Evolutionary conservation across 2,113 vertebrate genomes (phyloP).

Genomic region (Sinocyclocheilus anshuiensis): DNA sequence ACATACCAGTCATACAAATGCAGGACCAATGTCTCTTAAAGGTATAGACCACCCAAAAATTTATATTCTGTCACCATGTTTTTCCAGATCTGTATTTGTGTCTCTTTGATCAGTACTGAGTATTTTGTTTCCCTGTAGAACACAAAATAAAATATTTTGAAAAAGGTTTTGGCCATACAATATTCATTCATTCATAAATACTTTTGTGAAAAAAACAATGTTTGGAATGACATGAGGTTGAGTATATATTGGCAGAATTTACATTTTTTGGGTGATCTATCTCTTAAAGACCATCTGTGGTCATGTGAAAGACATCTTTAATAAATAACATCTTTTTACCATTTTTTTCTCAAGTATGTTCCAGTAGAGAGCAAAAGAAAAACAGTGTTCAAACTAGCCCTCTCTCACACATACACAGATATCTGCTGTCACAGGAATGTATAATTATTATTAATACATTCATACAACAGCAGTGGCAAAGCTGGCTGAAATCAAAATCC

Average conservation of each 20-base stretch:
- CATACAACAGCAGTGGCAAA: slow-evolving; percentile 60
- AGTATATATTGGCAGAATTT: too few species aligned
- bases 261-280: background rate
- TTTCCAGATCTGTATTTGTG: background rate
- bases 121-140: background rate
- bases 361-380: background rate
- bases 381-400: background rate
- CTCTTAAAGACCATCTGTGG: background rate
- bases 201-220: background rate
- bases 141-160: background rate
- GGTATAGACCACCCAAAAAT: background rate
- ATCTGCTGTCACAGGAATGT: slow-evolving; percentile 58
- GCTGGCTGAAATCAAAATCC: slow-evolving; percentile 7
- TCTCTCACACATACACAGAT: slow-evolving; percentile 6
- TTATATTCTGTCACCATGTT: background rate
- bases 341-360: background rate
- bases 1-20: background rate
- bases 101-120: too few species aligned
- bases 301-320: background rate
- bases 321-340: background rate
- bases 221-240: too few species aligned
- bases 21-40: background rate
- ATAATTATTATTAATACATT: slow-evolving; percentile 72
- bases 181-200: too few species aligned
- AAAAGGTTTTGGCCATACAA: background rate